Conservation (phyloP, 2,113 vertebrate species). For the Pelusios castaneus region DNA sequence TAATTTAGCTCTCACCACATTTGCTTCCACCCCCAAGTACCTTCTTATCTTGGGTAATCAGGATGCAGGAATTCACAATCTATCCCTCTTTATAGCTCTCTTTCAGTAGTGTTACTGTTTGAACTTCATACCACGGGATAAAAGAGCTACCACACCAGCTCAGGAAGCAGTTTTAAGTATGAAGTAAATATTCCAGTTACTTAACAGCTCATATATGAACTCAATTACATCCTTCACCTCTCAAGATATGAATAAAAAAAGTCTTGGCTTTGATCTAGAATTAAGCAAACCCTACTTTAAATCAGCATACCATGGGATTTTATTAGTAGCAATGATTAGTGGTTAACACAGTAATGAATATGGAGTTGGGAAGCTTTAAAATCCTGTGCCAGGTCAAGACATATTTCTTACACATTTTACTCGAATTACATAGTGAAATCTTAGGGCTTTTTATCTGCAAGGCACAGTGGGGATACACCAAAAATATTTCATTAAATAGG, state of each 20-base stretch:
- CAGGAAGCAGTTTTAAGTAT: slow-evolving; percentile 62
- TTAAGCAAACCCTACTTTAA: slow-evolving; percentile 64
- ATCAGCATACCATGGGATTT: slow-evolving; percentile 55
- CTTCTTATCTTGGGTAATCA: slow-evolving; percentile 73
- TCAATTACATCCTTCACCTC: slow-evolving; percentile 70
- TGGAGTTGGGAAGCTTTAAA: slow-evolving; percentile 43
- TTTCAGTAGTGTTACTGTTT: slow-evolving; percentile 60
- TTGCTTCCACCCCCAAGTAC: slow-evolving; percentile 59
- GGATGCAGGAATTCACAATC: slow-evolving; percentile 63
- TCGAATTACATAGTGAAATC: slow-evolving; percentile 18
- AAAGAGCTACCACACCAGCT: slow-evolving; percentile 35
- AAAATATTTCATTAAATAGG: not conserved
- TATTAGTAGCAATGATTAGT: slow-evolving; percentile 60
- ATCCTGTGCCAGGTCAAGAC: not conserved
- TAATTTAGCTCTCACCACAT: slow-evolving; percentile 59
- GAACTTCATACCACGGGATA: slow-evolving; percentile 58
- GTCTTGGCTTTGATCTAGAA: slow-evolving; percentile 72
- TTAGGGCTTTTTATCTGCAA: not conserved
- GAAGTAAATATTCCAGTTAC: slow-evolving; percentile 65
- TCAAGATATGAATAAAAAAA: slow-evolving; percentile 68
- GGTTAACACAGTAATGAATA: slow-evolving; percentile 49
- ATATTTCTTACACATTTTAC: slow-evolving; percentile 45
- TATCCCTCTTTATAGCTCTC: slow-evolving; percentile 54
- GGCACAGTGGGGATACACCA: not conserved
- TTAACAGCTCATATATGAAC: slow-evolving; percentile 68